phyloP scores from a whole-genome alignment of 37 sponge, comb jelly and placozoan genomes.

The Crambe crambe region DNA sequence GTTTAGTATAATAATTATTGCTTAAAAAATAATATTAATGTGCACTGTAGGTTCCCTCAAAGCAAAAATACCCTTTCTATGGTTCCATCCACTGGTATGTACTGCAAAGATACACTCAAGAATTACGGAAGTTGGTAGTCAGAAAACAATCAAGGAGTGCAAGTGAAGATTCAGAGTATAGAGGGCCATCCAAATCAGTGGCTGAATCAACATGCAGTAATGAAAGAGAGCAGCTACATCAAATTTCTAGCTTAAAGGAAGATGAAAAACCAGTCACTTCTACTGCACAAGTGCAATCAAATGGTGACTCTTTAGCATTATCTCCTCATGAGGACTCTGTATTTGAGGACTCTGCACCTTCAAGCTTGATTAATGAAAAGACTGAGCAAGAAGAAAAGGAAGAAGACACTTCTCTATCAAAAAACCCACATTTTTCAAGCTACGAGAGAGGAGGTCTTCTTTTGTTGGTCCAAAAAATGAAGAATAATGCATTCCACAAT shows the following conservation, averaged over 20 bases:
- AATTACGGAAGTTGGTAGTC: background rate
- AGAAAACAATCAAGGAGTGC: background rate
- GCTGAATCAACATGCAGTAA: too few species aligned
- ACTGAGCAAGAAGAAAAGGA: background rate
- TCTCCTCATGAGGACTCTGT: background rate
- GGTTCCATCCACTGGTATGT: constrained; percentile 66
- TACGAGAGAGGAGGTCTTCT: constrained; percentile 30
- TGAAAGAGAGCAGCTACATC: background rate
- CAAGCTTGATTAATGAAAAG: background rate
- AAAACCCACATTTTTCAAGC: constrained; percentile 16
- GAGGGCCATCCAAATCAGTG: too few species aligned
- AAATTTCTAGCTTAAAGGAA: background rate
- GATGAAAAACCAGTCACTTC: background rate
- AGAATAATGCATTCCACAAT: constrained; percentile 8
- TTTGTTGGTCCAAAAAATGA: constrained; percentile 28
- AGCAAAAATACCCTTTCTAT: constrained; percentile 72
- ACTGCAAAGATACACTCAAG: constrained; percentile 10
- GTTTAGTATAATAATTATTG: background rate
- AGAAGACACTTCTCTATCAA: background rate
- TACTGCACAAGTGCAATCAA: background rate
- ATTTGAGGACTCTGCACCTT: background rate
- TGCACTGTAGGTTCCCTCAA: constrained; percentile 54
- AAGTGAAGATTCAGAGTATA: background rate
- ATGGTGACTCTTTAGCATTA: background rate
- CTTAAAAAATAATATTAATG: background rate